Percentiles rank a stretch among this genome's conserved stretches.
Evolutionary conservation across 2,113 vertebrate species (phyloP).

Genomic region (Grammomys surdaster): DNA sequence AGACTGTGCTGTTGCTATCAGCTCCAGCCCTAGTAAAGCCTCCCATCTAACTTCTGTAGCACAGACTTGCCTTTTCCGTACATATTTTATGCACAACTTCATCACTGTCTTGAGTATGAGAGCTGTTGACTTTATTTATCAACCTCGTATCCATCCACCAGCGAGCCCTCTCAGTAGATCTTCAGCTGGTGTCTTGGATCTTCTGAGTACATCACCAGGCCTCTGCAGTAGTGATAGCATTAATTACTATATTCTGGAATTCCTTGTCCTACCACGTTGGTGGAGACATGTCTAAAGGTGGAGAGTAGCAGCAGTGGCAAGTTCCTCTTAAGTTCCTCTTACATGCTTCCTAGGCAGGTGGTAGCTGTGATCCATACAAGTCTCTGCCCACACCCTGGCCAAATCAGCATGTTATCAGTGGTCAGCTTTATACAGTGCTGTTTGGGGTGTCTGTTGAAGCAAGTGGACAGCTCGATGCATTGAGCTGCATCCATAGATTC

Average conservation of each 20-base stretch:
- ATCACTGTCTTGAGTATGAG: neutral
- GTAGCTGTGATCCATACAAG: neutral
- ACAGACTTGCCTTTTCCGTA: neutral
- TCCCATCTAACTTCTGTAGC: neutral
- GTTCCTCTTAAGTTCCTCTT: too few relatives aligned
- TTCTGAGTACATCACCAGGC: neutral
- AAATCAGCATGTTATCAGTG: neutral
- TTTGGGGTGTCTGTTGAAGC: neutral
- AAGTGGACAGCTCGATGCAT: neutral
- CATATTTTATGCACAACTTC: neutral
- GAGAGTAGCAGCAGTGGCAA: neutral
- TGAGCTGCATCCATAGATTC: neutral
- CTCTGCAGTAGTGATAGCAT: neutral
- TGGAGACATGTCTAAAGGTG: neutral
- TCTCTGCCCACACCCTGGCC: neutral
- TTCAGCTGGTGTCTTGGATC: neutral
- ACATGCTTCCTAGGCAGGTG: accelerated
- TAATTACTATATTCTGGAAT: neutral
- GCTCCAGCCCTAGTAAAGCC: neutral
- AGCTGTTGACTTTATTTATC: neutral
- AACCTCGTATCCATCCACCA: neutral
- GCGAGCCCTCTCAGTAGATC: neutral
- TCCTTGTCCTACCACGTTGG: neutral
- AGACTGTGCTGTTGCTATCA: neutral
- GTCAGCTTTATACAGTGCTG: neutral